Conservation (phyloP, 1,140 invertebrate species). For the Dreissena rostriformis region DNA sequence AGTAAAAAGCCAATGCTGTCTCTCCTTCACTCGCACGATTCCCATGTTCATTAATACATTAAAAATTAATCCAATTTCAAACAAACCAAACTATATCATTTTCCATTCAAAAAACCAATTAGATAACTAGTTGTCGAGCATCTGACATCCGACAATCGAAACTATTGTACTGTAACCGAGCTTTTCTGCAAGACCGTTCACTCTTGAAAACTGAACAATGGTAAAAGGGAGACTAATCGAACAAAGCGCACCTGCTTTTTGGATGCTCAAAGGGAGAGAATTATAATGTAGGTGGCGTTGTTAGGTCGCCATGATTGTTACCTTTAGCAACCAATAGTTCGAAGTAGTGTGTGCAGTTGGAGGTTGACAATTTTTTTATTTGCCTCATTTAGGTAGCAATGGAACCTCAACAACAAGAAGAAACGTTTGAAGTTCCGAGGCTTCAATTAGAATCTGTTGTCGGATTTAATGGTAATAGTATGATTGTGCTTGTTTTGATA, state of each 20-base stretch:
- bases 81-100: too few species aligned
- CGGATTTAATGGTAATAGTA: constrained; percentile 70
- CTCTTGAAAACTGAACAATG: not conserved
- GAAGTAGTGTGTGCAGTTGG: constrained; percentile 47
- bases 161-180: too few species aligned
- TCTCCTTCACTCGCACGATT: too few species aligned
- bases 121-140: too few species aligned
- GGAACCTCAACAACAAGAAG: constrained; percentile 46
- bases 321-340: constrained; percentile 70
- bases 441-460: constrained; percentile 70
- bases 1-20: too few species aligned
- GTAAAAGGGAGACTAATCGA: not conserved
- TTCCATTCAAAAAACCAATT: too few species aligned
- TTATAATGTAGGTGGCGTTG: constrained; percentile 54
- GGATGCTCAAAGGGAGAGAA: not conserved
- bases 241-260: not conserved
- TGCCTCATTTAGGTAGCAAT: constrained; percentile 1
- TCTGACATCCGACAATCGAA: too few species aligned
- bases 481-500: too few species aligned
- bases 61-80: too few species aligned
- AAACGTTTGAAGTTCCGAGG: constrained; percentile 53
- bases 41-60: too few species aligned
- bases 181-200: too few species aligned
- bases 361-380: constrained; percentile 6
- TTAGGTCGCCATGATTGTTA: constrained; percentile 72